These are phyloP conservation scores for Eurypyga helias DNA, from an alignment of 2,113 vertebrate species.

Conservation along the genomic window DNA sequence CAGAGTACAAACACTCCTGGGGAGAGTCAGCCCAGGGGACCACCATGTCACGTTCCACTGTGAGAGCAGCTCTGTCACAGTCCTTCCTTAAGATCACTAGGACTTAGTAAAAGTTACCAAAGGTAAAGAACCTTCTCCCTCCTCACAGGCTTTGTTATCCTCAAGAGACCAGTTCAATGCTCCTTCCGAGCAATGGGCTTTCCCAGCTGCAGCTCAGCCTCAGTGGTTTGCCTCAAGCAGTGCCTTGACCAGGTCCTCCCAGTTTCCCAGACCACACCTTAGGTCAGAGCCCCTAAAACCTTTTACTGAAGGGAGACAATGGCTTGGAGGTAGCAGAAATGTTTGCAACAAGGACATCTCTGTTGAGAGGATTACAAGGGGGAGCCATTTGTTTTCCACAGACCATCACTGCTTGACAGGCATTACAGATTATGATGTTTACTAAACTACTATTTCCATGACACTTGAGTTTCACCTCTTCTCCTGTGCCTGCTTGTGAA, in stretches of 20 bases:
- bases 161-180: too few species aligned
- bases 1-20: too few species aligned
- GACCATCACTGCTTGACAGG: background rate
- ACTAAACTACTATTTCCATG: background rate
- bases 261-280: background rate
- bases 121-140: background rate
- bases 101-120: background rate
- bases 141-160: background rate
- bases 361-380: background rate
- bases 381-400: background rate
- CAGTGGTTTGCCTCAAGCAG: background rate
- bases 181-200: background rate
- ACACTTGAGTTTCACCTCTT: background rate
- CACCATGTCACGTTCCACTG: accelerated
- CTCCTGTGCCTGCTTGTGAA: background rate
- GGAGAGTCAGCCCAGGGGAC: background rate
- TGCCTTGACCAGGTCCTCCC: background rate
- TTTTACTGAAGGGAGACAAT: background rate
- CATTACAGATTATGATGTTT: background rate
- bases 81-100: background rate
- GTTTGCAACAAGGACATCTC: background rate
- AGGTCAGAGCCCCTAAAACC: background rate
- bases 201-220: background rate
- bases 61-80: background rate
- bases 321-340: background rate